Base-by-base conservation (phyloP, 1,140 invertebrate species). In the Diorhabda carinulata region DNA sequence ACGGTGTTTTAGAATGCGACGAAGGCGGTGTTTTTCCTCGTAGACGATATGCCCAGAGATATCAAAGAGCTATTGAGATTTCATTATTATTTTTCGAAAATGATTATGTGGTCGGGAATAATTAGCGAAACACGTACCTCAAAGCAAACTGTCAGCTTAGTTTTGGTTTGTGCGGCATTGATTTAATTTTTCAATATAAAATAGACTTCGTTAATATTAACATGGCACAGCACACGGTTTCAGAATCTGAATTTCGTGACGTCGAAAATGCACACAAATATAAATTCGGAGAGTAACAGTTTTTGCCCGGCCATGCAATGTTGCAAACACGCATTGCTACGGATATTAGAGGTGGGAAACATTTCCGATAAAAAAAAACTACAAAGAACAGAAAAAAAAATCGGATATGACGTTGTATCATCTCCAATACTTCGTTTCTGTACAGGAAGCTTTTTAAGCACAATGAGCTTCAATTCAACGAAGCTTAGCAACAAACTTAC, bases 121-220 rank as follows among this genome's bases (percentile, higher is more conserved):
- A 56, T 64, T 64, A 47, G 58, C 45, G 9, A 56, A 47, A 8
- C 63, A 64, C 47, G 63, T 44, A 64, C 45, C 47, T 64, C 63
- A 64, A 56, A 64, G 40, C 63, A 64, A 67, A 67, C 57, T 67
- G 58, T 44, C 57, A 60, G 43, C 43, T 44, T 4, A 60, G 57
- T 61, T 67, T 47, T 45, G 57, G 58, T 67, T 59, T 67, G 58
- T 59, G 57, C 43, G 57, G 43, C 65, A 60, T 45, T 60, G 57
- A 67, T 67, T 67, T 45, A 60, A 67, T 67, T 67, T 60, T 67
- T 67, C 65, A 67, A 67, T 67, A 67, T 67, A 60, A 67, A 67
- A 67, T 67, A 67, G 57, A 67, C 65, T 61, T 67, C 58, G 65
- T 60, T 60, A 67, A 67, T 67, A 67, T 67, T 41, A 67, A 67